Percentiles rank a stretch among this genome's conserved stretches.
Evolutionary conservation across 2,113 vertebrate species (phyloP).

Genomic region (Plotosus lineatus): DNA sequence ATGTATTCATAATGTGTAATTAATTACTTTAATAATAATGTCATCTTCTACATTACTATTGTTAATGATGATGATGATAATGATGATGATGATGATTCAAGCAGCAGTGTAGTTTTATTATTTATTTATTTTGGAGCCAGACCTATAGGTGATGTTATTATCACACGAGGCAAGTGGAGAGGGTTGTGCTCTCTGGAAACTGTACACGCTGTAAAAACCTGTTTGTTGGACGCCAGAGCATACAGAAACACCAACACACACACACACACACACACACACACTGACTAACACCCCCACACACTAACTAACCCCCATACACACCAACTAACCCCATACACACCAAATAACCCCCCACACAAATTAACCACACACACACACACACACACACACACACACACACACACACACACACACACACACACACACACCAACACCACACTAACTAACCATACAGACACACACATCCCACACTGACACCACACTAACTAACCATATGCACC

Average conservation of each 20-base stretch:
- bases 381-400: too few relatives aligned
- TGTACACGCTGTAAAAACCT: slow-evolving; percentile 11
- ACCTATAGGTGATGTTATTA: neutral
- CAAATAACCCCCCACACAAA: too few relatives aligned
- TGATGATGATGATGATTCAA: neutral
- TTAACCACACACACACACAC: too few relatives aligned
- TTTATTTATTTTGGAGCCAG: neutral
- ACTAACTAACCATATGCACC: too few relatives aligned
- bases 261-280: neutral
- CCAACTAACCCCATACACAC: too few relatives aligned
- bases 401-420: too few relatives aligned
- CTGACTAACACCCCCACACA: too few relatives aligned
- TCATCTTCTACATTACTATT: neutral
- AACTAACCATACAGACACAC: too few relatives aligned
- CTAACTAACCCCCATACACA: too few relatives aligned
- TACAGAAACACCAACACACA: too few relatives aligned
- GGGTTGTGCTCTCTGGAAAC: slow-evolving; percentile 46
- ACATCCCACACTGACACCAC: too few relatives aligned
- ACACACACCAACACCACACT: too few relatives aligned
- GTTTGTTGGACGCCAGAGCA: neutral
- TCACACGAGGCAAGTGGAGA: slow-evolving; percentile 26
- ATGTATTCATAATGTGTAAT: neutral
- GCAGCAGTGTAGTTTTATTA: neutral
- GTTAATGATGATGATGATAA: neutral
- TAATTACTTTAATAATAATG: neutral